Conservation (phyloP, 2,797 vertebrate species). For the Epinephelus awoara region DNA sequence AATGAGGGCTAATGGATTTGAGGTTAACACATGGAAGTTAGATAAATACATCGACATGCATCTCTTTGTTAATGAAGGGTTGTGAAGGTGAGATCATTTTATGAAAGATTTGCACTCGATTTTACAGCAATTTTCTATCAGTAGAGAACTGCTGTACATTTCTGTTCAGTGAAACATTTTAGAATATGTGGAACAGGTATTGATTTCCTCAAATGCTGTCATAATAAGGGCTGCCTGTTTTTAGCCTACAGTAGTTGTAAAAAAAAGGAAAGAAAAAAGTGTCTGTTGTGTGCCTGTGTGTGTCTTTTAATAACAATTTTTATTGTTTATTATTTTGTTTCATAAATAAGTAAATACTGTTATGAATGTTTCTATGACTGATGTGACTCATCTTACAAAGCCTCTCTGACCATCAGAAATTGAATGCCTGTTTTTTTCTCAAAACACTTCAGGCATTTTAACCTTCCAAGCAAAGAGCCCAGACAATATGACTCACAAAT, state of each 20-base stretch:
- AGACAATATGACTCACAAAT: neutral
- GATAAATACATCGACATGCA: neutral
- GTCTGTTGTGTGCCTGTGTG: no score
- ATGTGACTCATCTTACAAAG: neutral
- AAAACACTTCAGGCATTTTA: neutral
- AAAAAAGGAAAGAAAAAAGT: no score
- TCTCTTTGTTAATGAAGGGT: neutral
- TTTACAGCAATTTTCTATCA: neutral
- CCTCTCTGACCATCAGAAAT: neutral
- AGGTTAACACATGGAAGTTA: neutral
- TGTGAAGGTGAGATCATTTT: neutral
- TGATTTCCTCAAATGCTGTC: neutral
- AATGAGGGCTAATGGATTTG: neutral
- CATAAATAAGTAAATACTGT: slow-evolving; percentile 1
- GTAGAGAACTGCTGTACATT: no score
- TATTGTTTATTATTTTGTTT: neutral
- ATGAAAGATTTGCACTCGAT: neutral
- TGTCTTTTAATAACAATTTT: no score
- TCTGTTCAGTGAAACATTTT: no score
- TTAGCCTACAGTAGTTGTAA: no score
- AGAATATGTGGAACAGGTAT: neutral
- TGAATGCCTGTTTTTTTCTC: neutral
- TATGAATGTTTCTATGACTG: neutral
- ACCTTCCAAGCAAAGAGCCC: slow-evolving; percentile 3
- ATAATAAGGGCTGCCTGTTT: no score